Base-by-base conservation (phyloP, 2,797 vertebrate genomes). In the Tinamus major region DNA sequence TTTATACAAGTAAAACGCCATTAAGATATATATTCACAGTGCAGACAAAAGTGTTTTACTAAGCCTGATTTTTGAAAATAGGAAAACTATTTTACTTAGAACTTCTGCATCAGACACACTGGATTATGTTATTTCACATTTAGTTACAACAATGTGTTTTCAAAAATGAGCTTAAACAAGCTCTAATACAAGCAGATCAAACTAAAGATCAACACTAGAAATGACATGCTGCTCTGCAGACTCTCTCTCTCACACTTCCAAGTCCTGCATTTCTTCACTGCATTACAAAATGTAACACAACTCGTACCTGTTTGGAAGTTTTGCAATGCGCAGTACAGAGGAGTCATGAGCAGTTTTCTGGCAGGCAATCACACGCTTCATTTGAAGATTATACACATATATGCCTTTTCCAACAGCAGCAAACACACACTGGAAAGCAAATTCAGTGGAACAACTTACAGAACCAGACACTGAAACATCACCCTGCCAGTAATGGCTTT, bases 291-390 rank as follows among this genome's bases (percentile, higher is more conserved):
- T 3, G 13, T 68, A 92, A n/a, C 44, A 3, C 75, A 82, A 87
- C 46, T 27, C 16, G 48, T 95, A 99, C 99, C 98, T 98, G 92
- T 99, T 98, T 33, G 98, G 98, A 59, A 99, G 96, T 94, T 97
- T 98, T 95, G 98, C 96, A 56, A 98, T 97, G 97, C 99, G 99
- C 51, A 99, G 95, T 88, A 99, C 97, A 58, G 97, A 98, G 10
- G 99, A 99, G 95, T 99, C 99, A 0, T 99, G 99, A 37, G 99
- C 99, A 1, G 97, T 96, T 97, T 98, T 99, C 97, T 98, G 98
- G 97, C 98, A 99, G 75, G 99, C 98, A 97, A 99, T 98, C 95
- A 99, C 98, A 42, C 96, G 97, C 97, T 98, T 99, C 96, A 94
- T 97, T 80, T 96, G 96, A 55, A 99, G 92, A 92, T 98, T 98